Evolutionary conservation across 2,888 invertebrate species (phyloP).

Genomic region (Meiosimyza decipiens): DNA sequence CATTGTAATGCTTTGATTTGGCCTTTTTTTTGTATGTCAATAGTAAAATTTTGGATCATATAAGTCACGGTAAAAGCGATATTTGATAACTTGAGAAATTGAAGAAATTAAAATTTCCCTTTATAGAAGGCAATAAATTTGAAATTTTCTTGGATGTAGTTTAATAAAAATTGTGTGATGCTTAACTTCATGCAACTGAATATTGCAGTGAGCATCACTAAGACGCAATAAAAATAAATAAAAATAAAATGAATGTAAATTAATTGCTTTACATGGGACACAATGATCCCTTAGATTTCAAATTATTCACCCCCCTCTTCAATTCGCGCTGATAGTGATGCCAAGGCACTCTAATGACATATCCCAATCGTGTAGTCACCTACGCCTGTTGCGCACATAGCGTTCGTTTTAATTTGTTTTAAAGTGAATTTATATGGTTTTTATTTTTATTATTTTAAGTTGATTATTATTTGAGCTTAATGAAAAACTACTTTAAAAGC

Average conservation of each 20-base stretch:
- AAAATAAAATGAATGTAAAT: neutral
- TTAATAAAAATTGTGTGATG: too few species aligned
- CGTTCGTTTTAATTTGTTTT: neutral
- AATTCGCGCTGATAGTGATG: too few species aligned
- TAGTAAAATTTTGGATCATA: too few species aligned
- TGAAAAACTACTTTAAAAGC: constrained; percentile 13
- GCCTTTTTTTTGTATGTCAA: too few species aligned
- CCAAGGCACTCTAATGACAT: too few species aligned
- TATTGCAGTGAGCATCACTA: neutral
- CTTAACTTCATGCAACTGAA: too few species aligned
- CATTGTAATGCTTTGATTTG: too few species aligned
- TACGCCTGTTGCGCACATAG: constrained; percentile 1
- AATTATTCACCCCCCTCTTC: neutral
- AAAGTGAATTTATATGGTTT: constrained; percentile 4
- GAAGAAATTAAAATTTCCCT: too few species aligned
- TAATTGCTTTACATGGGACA: constrained; percentile 1
- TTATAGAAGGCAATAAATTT: too few species aligned
- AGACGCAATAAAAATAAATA: constrained; percentile 10
- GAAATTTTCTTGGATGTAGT: too few species aligned
- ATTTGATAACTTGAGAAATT: too few species aligned
- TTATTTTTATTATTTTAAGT: constrained; percentile 12
- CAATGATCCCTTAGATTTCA: neutral
- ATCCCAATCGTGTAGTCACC: neutral
- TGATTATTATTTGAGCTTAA: constrained; percentile 13
- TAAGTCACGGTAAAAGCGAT: too few species aligned